Conservation (phyloP, 2,113 vertebrate genomes). For the Sapajus apella region DNA sequence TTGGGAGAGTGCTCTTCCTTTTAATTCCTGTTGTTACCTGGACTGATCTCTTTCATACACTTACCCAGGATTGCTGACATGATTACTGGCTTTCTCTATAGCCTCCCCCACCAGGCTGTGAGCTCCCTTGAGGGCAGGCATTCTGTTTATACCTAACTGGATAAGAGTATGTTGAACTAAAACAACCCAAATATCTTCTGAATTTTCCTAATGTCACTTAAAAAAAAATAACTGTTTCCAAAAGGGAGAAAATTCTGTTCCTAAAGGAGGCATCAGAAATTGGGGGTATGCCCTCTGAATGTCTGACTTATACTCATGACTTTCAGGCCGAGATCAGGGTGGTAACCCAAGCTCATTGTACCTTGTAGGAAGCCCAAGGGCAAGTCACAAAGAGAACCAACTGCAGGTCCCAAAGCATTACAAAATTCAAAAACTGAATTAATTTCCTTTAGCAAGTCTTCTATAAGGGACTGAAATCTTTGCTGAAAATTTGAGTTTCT, state of each 20-base stretch:
- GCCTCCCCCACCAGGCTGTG: not conserved
- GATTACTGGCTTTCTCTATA: not conserved
- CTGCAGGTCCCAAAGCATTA: not conserved
- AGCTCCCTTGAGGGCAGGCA: not conserved
- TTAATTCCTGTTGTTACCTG: not conserved
- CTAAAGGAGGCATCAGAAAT: not conserved
- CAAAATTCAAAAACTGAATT: not conserved
- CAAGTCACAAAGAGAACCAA: not conserved
- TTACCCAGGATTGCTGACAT: not conserved
- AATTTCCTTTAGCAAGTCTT: not conserved
- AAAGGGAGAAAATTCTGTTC: not conserved
- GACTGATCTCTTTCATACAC: not conserved
- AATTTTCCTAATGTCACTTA: not conserved
- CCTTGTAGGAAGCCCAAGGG: not conserved
- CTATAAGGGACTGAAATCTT: not conserved
- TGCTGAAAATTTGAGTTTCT: not conserved
- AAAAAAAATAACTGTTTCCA: not conserved
- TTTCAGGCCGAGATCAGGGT: not conserved
- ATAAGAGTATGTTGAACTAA: not conserved
- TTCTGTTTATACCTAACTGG: not conserved
- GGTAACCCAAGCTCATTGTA: not conserved
- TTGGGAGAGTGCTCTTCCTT: too few relatives aligned
- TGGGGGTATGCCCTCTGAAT: not conserved
- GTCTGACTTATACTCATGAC: not conserved
- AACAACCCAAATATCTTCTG: not conserved